Evolutionary conservation across 2,888 invertebrate genomes (phyloP), one percentile per base, ranked within the genome.

Genomic region (Clepsis dumicolana): DNA sequence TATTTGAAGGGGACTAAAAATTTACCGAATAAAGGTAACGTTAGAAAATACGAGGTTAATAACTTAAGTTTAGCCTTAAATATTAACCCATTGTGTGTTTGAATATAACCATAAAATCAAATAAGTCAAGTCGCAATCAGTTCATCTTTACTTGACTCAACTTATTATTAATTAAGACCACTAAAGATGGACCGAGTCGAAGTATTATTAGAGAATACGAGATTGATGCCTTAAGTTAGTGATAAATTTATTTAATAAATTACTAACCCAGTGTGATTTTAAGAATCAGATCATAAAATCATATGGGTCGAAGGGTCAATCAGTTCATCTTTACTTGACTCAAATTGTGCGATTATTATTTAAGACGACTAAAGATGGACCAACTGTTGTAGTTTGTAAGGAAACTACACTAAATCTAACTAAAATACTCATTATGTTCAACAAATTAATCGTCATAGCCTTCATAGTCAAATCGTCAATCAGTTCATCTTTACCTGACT

Each of bases 311-410:
- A 14, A n/a, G n/a, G n/a, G 35, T 38, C 35, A 35, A 38, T 38
- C 14, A 38, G n/a, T 38, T 14, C n/a, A 38, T 38, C 38, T 38
- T 38, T 38, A 38, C 38, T 38, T n/a, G 38, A 38, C 38, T 38
- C 4, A 38, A 38, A 38, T 38, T 12, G 35, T 38, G 14, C 5
- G n/a, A 1, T 29, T 35, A n/a, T 14, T 35, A 35, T 14, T 35
- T 35, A 14, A 38, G 4, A 38, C 4, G 38, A 38, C 38, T 38
- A 38, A 38, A 38, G 38, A 38, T 38, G 38, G 38, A 38, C n/a
- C 4, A 4, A 38, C n/a, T 38, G n/a, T n/a, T n/a, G n/a, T n/a
- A n/a, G n/a, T n/a, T n/a, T n/a, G n/a, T n/a, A n/a, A n/a, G n/a
- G n/a, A n/a, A n/a, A n/a, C n/a, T n/a, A n/a, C n/a, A n/a, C n/a